Base-by-base conservation (phyloP, 1,140 invertebrate genomes). In the Pseudobourletiella spinata region DNA sequence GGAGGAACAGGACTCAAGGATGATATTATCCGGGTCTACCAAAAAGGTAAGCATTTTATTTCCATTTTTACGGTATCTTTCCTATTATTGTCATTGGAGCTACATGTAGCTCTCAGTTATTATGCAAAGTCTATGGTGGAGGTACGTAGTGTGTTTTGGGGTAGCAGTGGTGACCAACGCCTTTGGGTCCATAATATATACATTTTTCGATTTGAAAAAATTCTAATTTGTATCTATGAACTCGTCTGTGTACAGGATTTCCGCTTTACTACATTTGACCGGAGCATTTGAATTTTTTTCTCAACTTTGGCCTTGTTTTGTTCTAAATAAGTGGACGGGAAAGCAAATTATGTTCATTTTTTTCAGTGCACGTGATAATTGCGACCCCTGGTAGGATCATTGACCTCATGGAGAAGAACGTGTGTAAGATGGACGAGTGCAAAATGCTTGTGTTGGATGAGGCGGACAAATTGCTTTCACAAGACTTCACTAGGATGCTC, bases 21-120 rank as follows among this genome's bases (percentile, higher is more conserved):
- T 79, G 97, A 99, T 77, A 99, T 99, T 75, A 94, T 99, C 87
- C 88, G 96, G 79, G 92, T 99, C 75, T 98, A 97, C 81, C 91
- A 98, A 78, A 94, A 94, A 85, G 86, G 86, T 88, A 30, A 2
- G 32, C n/a, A n/a, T 14, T 29, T 57, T n/a, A n/a, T n/a, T n/a
- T n/a, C n/a, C n/a, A n/a, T n/a, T 44, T 28, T 58, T 58, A 58
- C 22, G 57, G 46, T 28, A 58, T 43, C 39, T 48, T 48, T 48
- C n/a, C n/a, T 39, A 8, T 39, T 39, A 39, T 39, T 11, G 35
- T 39, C 8, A 39, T 39, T 39, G 35, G n/a, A n/a, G 35, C n/a
- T n/a, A n/a, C n/a, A n/a, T n/a, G n/a, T n/a, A n/a, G n/a, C n/a
- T n/a, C n/a, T n/a, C n/a, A n/a, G n/a, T n/a, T n/a, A n/a, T n/a